phyloP scores from a whole-genome alignment of 2,797 vertebrate species.

The Centroberyx gerrardi region DNA sequence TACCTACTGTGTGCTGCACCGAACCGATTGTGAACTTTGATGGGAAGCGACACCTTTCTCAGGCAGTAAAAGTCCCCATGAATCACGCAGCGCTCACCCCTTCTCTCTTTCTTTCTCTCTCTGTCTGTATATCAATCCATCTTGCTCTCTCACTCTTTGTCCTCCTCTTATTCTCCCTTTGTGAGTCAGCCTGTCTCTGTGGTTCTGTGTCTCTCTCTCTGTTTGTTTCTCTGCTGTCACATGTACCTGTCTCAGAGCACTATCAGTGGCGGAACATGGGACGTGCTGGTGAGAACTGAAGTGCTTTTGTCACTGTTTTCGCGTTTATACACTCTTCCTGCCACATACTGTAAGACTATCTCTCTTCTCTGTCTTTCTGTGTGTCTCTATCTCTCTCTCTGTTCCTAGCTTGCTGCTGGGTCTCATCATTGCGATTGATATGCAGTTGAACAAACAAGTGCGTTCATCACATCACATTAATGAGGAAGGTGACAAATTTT shows the following conservation, averaged over 20 bases:
- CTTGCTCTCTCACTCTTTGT: conserved; percentile 37
- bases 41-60: conserved; percentile 80
- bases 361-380: conserved; percentile 19
- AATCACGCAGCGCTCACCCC: conserved; percentile 67
- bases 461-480: conserved; percentile 9
- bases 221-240: conserved; percentile 59
- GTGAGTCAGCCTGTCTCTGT: too few relatives aligned
- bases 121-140: conserved; percentile 48
- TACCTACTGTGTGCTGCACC: conserved; percentile 56
- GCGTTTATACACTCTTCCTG: conserved; percentile 55
- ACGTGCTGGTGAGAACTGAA: conserved; percentile 44
- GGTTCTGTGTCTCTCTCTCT: conserved; percentile 31
- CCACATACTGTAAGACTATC: conserved; percentile 29
- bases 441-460: conserved; percentile 8
- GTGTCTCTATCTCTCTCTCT: conserved; percentile 31
- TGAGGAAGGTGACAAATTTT: background rate
- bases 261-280: conserved; percentile 25
- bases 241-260: conserved; percentile 59
- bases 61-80: conserved; percentile 77
- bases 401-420: background rate
- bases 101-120: conserved; percentile 1
- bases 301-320: conserved; percentile 69
- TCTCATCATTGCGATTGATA: conserved; percentile 7
- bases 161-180: background rate
- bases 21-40: conserved; percentile 68